A percentile compares a stretch with the other conserved stretches of the same genome.
Evolutionary conservation across 2,797 vertebrate genomes (phyloP).

Genomic region (Phataginus tricuspis): DNA sequence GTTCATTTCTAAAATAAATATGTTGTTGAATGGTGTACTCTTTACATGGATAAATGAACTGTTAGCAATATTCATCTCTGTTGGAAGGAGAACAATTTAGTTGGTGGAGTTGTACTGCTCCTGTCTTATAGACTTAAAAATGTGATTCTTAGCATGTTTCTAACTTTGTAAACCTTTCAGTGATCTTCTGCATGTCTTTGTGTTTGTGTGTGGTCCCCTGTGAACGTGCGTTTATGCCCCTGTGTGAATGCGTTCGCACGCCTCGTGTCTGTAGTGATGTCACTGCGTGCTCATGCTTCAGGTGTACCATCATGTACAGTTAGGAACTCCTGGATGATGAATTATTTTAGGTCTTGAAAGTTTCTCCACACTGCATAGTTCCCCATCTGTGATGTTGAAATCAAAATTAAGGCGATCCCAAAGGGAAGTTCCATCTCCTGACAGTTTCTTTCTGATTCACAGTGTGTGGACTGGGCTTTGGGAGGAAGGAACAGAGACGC

Average conservation of each 20-base stretch:
- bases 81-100: conserved; percentile 7
- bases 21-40: not conserved
- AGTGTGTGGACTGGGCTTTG: not conserved
- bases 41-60: not conserved
- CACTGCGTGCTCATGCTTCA: not conserved
- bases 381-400: not conserved
- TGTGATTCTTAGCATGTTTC: not conserved
- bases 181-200: not conserved
- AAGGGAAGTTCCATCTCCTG: not conserved
- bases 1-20: conserved; percentile 32
- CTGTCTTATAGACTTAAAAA: not conserved
- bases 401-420: not conserved
- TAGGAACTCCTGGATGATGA: not conserved
- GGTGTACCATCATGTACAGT: not conserved
- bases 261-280: not conserved
- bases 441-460: not conserved
- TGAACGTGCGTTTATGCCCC: not conserved
- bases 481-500: not conserved
- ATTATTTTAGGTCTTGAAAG: not conserved
- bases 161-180: not conserved
- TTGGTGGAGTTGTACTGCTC: not conserved
- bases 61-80: not conserved
- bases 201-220: not conserved
- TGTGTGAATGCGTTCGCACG: not conserved
- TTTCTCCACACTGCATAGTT: not conserved